Percentiles rank a stretch among this genome's conserved stretches.
Evolutionary conservation across 2,888 invertebrate genomes (phyloP).

Genomic region (Thera britannica): DNA sequence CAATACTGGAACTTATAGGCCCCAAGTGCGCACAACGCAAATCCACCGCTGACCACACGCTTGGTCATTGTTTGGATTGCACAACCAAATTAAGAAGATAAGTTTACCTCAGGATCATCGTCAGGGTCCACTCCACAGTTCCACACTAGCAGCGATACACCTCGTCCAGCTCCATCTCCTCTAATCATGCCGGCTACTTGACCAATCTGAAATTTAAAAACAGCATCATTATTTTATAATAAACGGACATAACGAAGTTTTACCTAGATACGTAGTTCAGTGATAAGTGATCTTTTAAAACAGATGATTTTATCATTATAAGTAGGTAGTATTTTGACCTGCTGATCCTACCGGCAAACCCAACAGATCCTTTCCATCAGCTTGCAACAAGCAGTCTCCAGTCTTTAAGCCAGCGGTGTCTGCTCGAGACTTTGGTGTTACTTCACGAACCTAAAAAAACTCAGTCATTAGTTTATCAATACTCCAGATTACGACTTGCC

Average conservation of each 20-base stretch:
- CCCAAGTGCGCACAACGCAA: too few relatives aligned
- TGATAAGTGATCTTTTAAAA: too few relatives aligned
- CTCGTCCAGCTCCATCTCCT: constrained; percentile 68
- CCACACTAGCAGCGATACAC: constrained; percentile 71
- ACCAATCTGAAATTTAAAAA: constrained; percentile 58
- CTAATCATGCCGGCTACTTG: constrained; percentile 74
- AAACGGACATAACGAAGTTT: too few relatives aligned
- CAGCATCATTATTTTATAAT: neutral
- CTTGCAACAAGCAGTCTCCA: constrained; percentile 90
- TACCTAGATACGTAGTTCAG: neutral
- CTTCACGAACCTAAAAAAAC: constrained; percentile 83
- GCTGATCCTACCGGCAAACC: constrained; percentile 76
- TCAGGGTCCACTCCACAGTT: constrained; percentile 76
- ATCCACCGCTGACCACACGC: too few relatives aligned
- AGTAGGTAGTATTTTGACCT: neutral
- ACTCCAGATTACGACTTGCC: neutral
- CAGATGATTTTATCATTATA: neutral
- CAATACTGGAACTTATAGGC: too few relatives aligned
- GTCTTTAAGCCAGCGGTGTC: constrained; percentile 86
- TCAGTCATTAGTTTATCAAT: neutral
- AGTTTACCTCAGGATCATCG: constrained; percentile 70
- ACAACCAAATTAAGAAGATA: neutral
- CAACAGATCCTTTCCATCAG: constrained; percentile 83
- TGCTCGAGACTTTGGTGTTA: constrained; percentile 86
- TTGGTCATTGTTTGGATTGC: neutral